Percentiles rank a stretch among this genome's conserved stretches.
Evolutionary conservation across 2,888 invertebrate species (phyloP).

Genomic region (Eupithecia pulchellata): DNA sequence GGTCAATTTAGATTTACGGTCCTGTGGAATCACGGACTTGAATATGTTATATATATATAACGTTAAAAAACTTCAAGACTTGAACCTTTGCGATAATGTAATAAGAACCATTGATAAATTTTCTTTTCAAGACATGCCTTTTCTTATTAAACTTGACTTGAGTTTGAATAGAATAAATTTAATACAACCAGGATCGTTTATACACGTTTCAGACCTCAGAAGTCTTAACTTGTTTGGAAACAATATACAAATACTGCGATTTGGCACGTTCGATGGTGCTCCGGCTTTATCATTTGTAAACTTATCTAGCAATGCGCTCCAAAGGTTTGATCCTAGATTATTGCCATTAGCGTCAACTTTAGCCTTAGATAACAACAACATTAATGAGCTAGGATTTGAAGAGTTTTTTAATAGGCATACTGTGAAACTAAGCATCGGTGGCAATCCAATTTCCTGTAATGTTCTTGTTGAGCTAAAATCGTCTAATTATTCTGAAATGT

Average conservation of each 20-base stretch:
- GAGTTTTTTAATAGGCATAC: constrained; percentile 35
- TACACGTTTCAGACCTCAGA: constrained; percentile 33
- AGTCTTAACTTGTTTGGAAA: constrained; percentile 39
- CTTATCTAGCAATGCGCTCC: constrained; percentile 42
- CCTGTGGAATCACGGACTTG: constrained; percentile 41
- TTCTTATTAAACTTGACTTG: constrained; percentile 41
- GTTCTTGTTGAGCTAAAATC: constrained; percentile 41
- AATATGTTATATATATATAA: constrained; percentile 35
- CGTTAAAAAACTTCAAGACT: constrained; percentile 29
- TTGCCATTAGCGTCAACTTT: constrained; percentile 36
- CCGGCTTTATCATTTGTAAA: constrained; percentile 35
- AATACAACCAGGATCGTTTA: constrained; percentile 49
- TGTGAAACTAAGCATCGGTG: constrained; percentile 41
- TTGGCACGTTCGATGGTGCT: constrained; percentile 46
- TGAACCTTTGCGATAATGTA: constrained; percentile 43
- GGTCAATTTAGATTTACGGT: constrained; percentile 37
- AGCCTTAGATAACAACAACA: constrained; percentile 43
- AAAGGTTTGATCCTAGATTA: constrained; percentile 42
- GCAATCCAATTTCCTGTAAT: constrained; percentile 44
- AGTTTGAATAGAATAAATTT: constrained; percentile 43
- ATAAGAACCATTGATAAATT: constrained; percentile 42
- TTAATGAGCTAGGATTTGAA: constrained; percentile 36
- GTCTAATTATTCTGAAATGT: constrained; percentile 26
- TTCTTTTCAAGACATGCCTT: constrained; percentile 42
- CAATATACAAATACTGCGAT: constrained; percentile 40